Evolutionary conservation across 2,113 vertebrate species (phyloP).

Genomic region (Ceyx margarethae): DNA sequence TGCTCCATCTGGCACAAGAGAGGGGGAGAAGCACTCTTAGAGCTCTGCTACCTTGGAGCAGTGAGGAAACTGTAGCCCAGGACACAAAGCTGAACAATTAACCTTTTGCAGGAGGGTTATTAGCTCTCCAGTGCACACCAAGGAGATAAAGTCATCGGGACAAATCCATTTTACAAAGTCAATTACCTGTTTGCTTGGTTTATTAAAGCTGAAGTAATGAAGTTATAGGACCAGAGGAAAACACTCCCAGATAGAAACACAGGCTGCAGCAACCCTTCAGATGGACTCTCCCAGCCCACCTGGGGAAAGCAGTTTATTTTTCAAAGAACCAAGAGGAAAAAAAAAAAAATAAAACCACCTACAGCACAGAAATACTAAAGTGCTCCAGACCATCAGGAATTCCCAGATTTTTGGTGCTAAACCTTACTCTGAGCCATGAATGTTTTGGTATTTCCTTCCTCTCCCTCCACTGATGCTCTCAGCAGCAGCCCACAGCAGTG

Average conservation of each 20-base stretch:
- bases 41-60: not conserved
- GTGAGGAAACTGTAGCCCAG: not conserved
- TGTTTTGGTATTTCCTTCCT: rapidly evolving
- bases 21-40: not conserved
- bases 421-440: not conserved
- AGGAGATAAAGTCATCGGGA: not conserved
- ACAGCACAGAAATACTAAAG: not conserved
- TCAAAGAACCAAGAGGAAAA: not conserved
- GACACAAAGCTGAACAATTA: constrained; percentile 27
- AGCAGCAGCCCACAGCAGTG: not conserved
- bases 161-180: not conserved
- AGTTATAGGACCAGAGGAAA: not conserved
- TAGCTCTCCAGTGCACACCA: not conserved
- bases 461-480: not conserved
- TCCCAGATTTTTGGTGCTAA: not conserved
- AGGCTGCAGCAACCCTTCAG: not conserved
- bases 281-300: not conserved
- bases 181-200: constrained; percentile 15
- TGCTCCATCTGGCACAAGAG: not conserved
- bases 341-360: not conserved
- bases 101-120: not conserved
- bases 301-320: not conserved
- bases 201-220: constrained; percentile 2
- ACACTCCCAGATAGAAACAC: not conserved
- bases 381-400: not conserved